Conservation (phyloP, 2,797 vertebrate species). For the Peromyscus melanophrys region DNA sequence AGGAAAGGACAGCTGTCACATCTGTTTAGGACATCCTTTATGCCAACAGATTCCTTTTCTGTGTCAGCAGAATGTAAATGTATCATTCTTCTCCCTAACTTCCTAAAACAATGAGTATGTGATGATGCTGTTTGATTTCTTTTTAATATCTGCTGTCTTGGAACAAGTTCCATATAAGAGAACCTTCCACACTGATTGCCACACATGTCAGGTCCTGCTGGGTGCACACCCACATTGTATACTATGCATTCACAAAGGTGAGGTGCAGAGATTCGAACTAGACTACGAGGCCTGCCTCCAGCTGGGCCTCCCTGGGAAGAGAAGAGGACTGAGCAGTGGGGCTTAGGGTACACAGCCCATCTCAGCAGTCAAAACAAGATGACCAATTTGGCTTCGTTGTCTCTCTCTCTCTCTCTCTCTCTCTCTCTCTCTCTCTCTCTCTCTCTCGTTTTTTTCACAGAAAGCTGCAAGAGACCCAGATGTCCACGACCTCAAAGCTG, state of each 20-base stretch:
- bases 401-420: conserved; percentile 73
- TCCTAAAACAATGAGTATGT: conserved; percentile 88
- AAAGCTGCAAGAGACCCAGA: conserved; percentile 97
- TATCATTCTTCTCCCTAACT: conserved; percentile 87
- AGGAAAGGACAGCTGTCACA: conserved; percentile 86
- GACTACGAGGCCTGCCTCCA: conserved; percentile 40
- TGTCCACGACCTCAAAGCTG: conserved; percentile 96
- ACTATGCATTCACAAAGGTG: conserved; percentile 61
- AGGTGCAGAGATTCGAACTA: background rate
- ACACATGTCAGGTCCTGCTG: conserved; percentile 73
- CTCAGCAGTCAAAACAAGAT: conserved; percentile 44
- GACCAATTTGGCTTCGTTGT: conserved; percentile 68
- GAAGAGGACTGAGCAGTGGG: background rate
- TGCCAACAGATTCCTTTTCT: conserved; percentile 86
- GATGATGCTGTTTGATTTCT: conserved; percentile 87
- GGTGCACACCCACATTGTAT: conserved; percentile 57
- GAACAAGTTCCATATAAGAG: conserved; percentile 84
- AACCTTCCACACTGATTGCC: conserved; percentile 80
- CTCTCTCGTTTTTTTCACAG: conserved; percentile 84
- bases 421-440: background rate
- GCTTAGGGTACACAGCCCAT: conserved; percentile 28
- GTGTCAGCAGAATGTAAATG: conserved; percentile 89
- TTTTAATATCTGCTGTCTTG: conserved; percentile 83
- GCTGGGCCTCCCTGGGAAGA: conserved; percentile 57
- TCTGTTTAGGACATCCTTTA: conserved; percentile 86